Base-by-base conservation (phyloP, 1,140 invertebrate species). In the Sinonovacula constricta region DNA sequence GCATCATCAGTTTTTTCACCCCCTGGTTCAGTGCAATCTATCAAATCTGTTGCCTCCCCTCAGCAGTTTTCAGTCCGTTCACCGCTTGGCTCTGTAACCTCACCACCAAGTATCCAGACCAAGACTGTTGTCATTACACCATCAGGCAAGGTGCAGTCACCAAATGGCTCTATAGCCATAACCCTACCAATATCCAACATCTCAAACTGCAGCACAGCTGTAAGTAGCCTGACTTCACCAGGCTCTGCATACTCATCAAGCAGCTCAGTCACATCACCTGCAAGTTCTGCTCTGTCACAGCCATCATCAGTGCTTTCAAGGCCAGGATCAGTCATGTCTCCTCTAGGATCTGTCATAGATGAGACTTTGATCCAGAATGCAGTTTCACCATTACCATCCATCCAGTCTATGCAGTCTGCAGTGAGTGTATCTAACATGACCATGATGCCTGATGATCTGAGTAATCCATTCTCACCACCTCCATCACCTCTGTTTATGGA, bases 371-470 rank as follows among this genome's bases (percentile, higher is more conserved):
- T 49, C 36, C 34, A 28, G 5, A 77, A 68, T 68, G 74, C 65
- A 26, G 74, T 62, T 24, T 77, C 74, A 49, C 74, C 74, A 36
- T 57, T 77, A 56, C 62, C 74, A n/a, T 69, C 74, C 18, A 80
- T 66, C 14, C 71, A 74, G 54, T 79, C 77, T 14, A 77, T 86
- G 26, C 82, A 82, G 60, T 80, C 83, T 22, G 79, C 81, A 31
- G 83, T 85, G 15, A 84, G 80, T 77, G 81, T 88, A 12, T 75
- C 74, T 5, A 77, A 59, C 54, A 86, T 82, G 70, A 78, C 82
- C 30, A 70, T 82, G 56, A 69, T 81, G n/a, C 81, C 85, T 70
- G 82, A 87, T 56, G 87, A 88, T 57, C 69, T 87, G 69, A 57
- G 78, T 22, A 86, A 79, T 18, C 63, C 68, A 7, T 68, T 66